Evolutionary conservation across 2,113 vertebrate species (phyloP).

Genomic region (Clarias batrachus): DNA sequence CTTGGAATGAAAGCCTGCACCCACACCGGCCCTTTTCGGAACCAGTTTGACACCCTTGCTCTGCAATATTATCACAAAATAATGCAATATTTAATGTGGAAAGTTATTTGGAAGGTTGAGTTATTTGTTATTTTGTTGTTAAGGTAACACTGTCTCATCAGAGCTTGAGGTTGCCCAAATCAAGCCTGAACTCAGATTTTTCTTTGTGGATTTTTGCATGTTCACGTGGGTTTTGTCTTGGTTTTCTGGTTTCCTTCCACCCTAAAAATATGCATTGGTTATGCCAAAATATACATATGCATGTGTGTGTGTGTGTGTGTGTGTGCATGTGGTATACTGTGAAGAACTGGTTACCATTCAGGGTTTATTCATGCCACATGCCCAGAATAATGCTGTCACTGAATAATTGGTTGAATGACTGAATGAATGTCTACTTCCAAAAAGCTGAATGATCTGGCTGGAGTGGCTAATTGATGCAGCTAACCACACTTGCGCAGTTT

Average conservation of each 20-base stretch:
- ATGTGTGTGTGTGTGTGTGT: background rate
- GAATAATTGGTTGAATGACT: background rate
- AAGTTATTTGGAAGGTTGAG: background rate
- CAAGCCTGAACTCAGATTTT: background rate
- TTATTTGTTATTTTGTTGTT: background rate
- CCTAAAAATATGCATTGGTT: background rate
- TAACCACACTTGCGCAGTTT: background rate
- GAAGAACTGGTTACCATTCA: background rate
- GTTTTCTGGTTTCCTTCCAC: background rate
- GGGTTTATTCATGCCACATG: background rate
- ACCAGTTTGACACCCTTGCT: too few species aligned
- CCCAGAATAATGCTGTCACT: background rate
- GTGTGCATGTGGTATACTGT: background rate
- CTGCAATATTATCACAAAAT: background rate
- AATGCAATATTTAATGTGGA: background rate
- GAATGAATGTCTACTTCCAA: background rate
- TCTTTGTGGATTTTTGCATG: background rate
- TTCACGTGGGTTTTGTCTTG: background rate
- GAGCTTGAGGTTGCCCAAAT: background rate
- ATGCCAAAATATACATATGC: background rate
- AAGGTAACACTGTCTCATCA: background rate
- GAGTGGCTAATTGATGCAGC: background rate
- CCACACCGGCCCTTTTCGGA: too few species aligned
- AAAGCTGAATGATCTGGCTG: background rate
- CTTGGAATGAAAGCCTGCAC: too few species aligned